Conservation (phyloP, 2,888 invertebrate species). For the Rosalia funebris region DNA sequence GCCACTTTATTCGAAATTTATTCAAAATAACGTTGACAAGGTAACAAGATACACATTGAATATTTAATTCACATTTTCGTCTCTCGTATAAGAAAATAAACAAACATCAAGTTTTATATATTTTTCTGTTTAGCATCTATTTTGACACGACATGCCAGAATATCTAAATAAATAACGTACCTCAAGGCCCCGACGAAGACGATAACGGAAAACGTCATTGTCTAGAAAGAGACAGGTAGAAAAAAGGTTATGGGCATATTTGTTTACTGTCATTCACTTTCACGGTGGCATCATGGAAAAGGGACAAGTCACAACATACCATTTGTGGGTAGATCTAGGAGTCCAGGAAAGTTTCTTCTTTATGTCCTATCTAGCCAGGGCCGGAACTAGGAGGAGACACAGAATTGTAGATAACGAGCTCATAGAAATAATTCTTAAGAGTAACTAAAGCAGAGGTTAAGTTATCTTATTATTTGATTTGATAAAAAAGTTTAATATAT, state of each 20-base stretch:
- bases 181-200: slow-evolving; percentile 3
- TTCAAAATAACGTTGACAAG: slow-evolving; percentile 2
- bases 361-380: not conserved
- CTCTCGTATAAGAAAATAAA: slow-evolving; percentile 21
- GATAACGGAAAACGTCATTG: not conserved
- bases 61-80: slow-evolving; percentile 29
- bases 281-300: slow-evolving; percentile 46
- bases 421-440: no score
- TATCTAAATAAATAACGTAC: slow-evolving; percentile 28
- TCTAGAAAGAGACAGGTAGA: slow-evolving; percentile 14
- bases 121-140: slow-evolving; percentile 32
- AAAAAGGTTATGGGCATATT: slow-evolving; percentile 31
- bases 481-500: no score
- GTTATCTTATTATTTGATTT: no score
- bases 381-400: no score
- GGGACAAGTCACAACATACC: slow-evolving; percentile 50
- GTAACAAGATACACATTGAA: slow-evolving; percentile 9
- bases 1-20: not conserved
- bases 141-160: slow-evolving; percentile 32
- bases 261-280: slow-evolving; percentile 41
- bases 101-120: slow-evolving; percentile 24
- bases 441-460: no score
- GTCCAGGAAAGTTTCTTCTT: slow-evolving; percentile 15
- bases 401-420: no score
- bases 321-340: slow-evolving; percentile 39